A percentile compares a stretch with the other conserved stretches of the same genome.
Conservation (phyloP, 2,888 invertebrate genomes). For the Caenorhabditis imperialis region DNA sequence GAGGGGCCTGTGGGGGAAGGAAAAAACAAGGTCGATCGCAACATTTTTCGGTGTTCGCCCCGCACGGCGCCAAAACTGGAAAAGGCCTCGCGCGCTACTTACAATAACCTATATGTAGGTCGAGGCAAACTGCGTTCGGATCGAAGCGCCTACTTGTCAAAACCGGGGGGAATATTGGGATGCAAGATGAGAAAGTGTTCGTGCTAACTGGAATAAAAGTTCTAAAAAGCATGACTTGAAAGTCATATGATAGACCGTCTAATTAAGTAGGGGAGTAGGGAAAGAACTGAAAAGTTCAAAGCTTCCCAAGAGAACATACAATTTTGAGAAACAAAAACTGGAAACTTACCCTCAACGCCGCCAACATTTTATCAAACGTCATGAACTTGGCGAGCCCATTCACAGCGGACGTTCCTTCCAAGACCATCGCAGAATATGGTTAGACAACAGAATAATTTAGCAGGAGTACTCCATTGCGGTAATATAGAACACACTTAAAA, state of each 20-base stretch:
- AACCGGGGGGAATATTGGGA: no score
- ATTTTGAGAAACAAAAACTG: background rate
- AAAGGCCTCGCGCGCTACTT: slow-evolving; percentile 58
- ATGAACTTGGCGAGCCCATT: slow-evolving; percentile 39
- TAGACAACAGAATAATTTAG: slow-evolving; percentile 1
- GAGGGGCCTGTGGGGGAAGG: slow-evolving; percentile 12
- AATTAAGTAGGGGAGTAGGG: no score
- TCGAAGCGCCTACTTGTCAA: slow-evolving; percentile 27
- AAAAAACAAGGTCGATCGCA: slow-evolving; percentile 55
- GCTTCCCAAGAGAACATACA: background rate
- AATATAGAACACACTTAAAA: slow-evolving; percentile 56
- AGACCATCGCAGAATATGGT: slow-evolving; percentile 20
- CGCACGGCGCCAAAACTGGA: slow-evolving; percentile 33
- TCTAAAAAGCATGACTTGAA: no score
- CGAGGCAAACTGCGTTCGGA: slow-evolving; percentile 49
- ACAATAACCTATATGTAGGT: slow-evolving; percentile 62
- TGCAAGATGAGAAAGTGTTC: no score
- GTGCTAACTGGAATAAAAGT: no score
- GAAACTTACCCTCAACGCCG: slow-evolving; percentile 47
- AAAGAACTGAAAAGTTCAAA: no score
- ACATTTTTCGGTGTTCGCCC: slow-evolving; percentile 50
- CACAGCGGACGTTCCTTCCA: slow-evolving; percentile 26
- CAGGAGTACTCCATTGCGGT: slow-evolving; percentile 44
- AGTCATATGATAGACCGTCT: no score
- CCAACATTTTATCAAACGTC: slow-evolving; percentile 54